phyloP scores from a whole-genome alignment of 2,797 vertebrate genomes.

The Propithecus deckenii region DNA sequence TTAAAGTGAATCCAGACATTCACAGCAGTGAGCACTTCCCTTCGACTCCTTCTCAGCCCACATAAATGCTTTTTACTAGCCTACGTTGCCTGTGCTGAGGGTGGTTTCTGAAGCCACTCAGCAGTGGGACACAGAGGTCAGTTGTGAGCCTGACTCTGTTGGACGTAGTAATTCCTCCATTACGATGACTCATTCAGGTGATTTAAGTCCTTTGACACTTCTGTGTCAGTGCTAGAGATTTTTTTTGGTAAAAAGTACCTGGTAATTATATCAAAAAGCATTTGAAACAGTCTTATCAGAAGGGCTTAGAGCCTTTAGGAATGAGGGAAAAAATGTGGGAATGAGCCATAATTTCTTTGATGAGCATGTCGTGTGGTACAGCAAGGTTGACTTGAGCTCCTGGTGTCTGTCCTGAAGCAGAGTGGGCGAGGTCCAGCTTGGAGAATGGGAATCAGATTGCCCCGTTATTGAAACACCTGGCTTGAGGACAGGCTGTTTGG shows the following conservation, averaged over 20 bases:
- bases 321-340: neutral
- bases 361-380: rapidly evolving
- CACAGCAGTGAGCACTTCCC: neutral
- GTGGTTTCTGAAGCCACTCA: neutral
- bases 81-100: neutral
- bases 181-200: neutral
- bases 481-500: neutral
- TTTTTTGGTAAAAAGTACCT: neutral
- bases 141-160: neutral
- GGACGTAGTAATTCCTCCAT: neutral
- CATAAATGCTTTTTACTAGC: neutral
- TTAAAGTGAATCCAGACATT: neutral
- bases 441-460: neutral
- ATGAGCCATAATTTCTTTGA: neutral
- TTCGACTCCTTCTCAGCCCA: too few relatives aligned
- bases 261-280: neutral
- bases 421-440: neutral
- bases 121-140: neutral
- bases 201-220: neutral
- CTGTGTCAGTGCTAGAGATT: neutral
- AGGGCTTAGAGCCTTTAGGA: neutral
- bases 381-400: neutral
- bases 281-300: neutral
- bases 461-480: neutral
- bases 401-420: neutral